Evolutionary conservation across 2,888 invertebrate genomes (phyloP), one percentile per base, ranked within the genome.

Genomic region (Microctonus aethiopoides): DNA sequence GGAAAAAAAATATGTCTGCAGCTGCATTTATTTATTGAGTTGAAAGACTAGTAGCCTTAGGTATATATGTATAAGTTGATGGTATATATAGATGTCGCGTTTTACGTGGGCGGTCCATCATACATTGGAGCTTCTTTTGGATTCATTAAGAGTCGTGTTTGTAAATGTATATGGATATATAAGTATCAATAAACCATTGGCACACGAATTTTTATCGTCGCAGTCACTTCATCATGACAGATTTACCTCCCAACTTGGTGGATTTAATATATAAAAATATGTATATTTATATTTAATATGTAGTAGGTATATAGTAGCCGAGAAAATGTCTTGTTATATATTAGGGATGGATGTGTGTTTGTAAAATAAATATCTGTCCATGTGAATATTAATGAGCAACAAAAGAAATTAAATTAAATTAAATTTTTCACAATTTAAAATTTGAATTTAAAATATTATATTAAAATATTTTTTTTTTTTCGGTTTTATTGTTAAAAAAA

Each of bases 161-260:
- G 75, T 77, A 74, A 74, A 72, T 29, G n/a, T n/a, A n/a, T n/a
- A n/a, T n/a, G n/a, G n/a, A n/a, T n/a, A n/a, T n/a, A n/a, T n/a
- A n/a, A n/a, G n/a, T n/a, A n/a, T n/a, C n/a, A n/a, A n/a, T 73
- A 79, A 76, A 74, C 70, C 68, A 72, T 75, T 76, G 76, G 75
- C 77, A 65, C 78, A 74, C 82, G 81, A 83, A 84, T 82, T 83
- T 84, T 84, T 84, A 84, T 84, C 83, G 72, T 79, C 39, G 68
- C 70, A 41, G 63, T 66, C 68, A 64, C 70, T n/a, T n/a, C 36
- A 72, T 72, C 72, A 79, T 78, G 81, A 81, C 80, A 78, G 75
- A 75, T 74, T 72, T 77, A 80, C 79, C 79, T 76, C 77, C 74
- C 72, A 75, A 74, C 74, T 75, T 74, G 75, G 68, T 71, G n/a